phyloP scores from a whole-genome alignment of 2,797 vertebrate species.

The Gymnodraco acuticeps region DNA sequence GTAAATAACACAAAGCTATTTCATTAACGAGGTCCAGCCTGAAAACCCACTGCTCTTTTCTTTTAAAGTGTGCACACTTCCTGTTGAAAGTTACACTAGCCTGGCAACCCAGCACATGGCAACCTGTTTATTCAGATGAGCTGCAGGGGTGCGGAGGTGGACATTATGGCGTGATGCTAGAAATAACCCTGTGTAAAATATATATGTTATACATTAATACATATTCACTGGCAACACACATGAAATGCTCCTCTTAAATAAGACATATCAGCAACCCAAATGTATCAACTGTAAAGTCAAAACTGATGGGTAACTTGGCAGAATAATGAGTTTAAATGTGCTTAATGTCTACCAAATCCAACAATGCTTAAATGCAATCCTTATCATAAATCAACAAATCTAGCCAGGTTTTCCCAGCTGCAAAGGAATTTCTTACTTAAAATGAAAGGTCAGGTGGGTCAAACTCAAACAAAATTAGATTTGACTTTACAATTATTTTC shows the following conservation, averaged over 20 bases:
- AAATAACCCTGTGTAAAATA: constrained; percentile 35
- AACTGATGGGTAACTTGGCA: neutral
- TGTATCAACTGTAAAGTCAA: neutral
- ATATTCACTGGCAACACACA: constrained; percentile 1
- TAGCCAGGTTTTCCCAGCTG: neutral
- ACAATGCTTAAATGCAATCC: neutral
- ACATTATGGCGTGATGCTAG: constrained; percentile 43
- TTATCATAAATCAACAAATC: constrained; percentile 1
- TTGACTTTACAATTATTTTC: constrained; percentile 31
- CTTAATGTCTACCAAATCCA: neutral
- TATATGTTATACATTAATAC: neutral
- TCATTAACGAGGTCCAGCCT: constrained; percentile 85
- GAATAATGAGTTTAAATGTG: neutral
- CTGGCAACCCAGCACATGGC: constrained; percentile 73
- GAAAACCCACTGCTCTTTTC: constrained; percentile 70
- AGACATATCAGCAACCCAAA: neutral
- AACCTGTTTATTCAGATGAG: constrained; percentile 65
- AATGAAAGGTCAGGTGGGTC: constrained; percentile 6
- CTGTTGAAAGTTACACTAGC: constrained; percentile 72
- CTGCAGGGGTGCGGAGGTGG: constrained; percentile 49
- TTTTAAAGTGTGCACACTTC: constrained; percentile 71
- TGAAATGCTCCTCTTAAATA: constrained; percentile 9
- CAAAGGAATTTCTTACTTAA: neutral
- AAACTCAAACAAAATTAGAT: constrained; percentile 25
- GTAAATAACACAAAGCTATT: constrained; percentile 86